These are phyloP conservation scores for Malacosoma neustria DNA, from an alignment of 2,888 invertebrate genomes.

Conservation along the genomic window DNA sequence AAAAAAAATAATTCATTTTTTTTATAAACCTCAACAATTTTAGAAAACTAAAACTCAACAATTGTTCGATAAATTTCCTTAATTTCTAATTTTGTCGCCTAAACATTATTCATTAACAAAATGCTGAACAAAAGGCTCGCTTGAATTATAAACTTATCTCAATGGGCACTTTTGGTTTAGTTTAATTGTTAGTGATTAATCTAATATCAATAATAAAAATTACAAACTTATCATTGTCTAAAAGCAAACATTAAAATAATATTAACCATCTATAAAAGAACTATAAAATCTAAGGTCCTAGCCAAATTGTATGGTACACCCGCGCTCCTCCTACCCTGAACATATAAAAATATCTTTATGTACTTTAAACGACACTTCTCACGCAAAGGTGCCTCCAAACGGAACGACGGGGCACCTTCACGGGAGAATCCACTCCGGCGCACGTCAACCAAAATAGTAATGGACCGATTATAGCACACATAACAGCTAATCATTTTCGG, in stretches of 20 bases:
- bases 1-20: constrained; percentile 57
- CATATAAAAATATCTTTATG: constrained; percentile 73
- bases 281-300: constrained; percentile 69
- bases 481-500: constrained; percentile 54
- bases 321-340: constrained; percentile 55
- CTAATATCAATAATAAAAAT: constrained; percentile 69
- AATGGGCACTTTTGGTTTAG: constrained; percentile 77
- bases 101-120: constrained; percentile 65
- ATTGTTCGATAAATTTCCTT: constrained; percentile 64
- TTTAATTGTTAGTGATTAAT: constrained; percentile 71
- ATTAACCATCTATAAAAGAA: constrained; percentile 68
- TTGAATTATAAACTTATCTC: constrained; percentile 69
- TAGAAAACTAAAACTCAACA: constrained; percentile 70
- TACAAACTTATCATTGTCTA: constrained; percentile 68
- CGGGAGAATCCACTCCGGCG: constrained; percentile 32
- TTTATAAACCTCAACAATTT: constrained; percentile 69
- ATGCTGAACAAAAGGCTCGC: constrained; percentile 67
- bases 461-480: constrained; percentile 60
- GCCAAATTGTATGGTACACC: constrained; percentile 62
- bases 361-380: constrained; percentile 56
- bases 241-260: constrained; percentile 68
- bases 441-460: constrained; percentile 38
- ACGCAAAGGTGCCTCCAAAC: constrained; percentile 32
- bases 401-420: constrained; percentile 22
- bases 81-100: constrained; percentile 69